Evolutionary conservation across 2,888 invertebrate species (phyloP), one percentile per base, ranked within the genome.

Genomic region (Pardosa pseudoannulata): DNA sequence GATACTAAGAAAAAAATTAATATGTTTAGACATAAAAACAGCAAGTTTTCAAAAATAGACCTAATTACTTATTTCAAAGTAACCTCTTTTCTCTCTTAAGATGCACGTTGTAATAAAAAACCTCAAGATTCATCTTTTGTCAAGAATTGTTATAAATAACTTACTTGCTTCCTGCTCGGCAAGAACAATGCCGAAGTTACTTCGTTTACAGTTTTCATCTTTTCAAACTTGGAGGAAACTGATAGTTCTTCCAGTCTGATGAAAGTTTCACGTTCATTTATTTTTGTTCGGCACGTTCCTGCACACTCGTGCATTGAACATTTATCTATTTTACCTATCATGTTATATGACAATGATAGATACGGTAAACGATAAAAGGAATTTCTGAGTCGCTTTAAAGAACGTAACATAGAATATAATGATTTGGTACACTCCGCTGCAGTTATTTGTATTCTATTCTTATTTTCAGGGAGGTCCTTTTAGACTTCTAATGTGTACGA

Each of bases 71-170:
- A 65, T 65, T 46, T 46, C 2, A 16, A 16, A 1, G 65, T 13
- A 65, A 65, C 65, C 65, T 29, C 13, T 31, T 65, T 29, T 29
- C 31, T 31, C 3, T n/a, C 13, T 65, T 19, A 27, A 23, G 32
- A 27, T 41, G 28, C 23, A 71, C 39, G 16, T n/a, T 28, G 46
- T 79, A 71, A 46, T 31, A 46, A 41, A 41, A 65, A 73, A 19
- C 16, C 23, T 27, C 29, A 64, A 67, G 31, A 32, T n/a, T 80
- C 32, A 19, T 56, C 68, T 74, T 75, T 79, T 79, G 71, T 79
- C 31, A 32, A 28, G 41, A 82, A 56, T 41, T 41, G 41, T 74
- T 75, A 75, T 75, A 82, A 82, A 82, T 82, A 82, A 56, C 29
- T 46, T 29, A 5, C 32, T 50, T 74, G 36, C 68, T 82, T 82